Percentiles rank a stretch among this genome's conserved stretches.
phyloP scores from a whole-genome alignment of 2,797 vertebrate genomes.

The Coccyzus lansbergi region DNA sequence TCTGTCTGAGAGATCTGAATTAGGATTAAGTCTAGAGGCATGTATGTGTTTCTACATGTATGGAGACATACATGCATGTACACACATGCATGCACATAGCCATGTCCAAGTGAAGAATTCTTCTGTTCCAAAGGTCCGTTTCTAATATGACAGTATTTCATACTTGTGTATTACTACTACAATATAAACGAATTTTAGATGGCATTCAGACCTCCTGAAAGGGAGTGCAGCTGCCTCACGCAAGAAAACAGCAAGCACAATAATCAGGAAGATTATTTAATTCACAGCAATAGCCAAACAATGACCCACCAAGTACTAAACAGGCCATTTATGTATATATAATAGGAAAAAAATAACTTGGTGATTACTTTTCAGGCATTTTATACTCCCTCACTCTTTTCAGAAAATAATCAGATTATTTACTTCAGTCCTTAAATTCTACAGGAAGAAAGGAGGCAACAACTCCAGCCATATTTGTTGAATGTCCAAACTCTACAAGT shows the following conservation, averaged over 20 bases:
- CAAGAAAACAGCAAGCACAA: neutral
- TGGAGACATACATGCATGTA: neutral
- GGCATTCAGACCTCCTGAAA: neutral
- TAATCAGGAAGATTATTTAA: neutral
- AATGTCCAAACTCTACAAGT: slow-evolving; percentile 53
- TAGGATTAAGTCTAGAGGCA: neutral
- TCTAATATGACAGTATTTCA: neutral
- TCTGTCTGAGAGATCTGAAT: neutral
- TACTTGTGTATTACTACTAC: neutral
- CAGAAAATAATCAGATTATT: neutral
- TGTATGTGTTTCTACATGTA: neutral
- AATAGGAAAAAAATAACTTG: neutral
- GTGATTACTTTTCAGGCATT: neutral
- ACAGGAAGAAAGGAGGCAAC: slow-evolving; percentile 9
- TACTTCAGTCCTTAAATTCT: slow-evolving; percentile 9
- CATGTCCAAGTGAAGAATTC: neutral
- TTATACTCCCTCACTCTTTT: neutral
- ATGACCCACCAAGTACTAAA: neutral
- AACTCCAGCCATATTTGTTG: neutral
- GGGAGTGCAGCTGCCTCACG: neutral
- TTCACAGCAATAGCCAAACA: neutral
- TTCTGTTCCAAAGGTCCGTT: neutral
- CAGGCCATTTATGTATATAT: neutral
- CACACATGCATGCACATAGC: neutral
- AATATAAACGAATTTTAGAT: neutral